Evolutionary conservation across 2,888 invertebrate species (phyloP).

Genomic region (Hipparchia semele): DNA sequence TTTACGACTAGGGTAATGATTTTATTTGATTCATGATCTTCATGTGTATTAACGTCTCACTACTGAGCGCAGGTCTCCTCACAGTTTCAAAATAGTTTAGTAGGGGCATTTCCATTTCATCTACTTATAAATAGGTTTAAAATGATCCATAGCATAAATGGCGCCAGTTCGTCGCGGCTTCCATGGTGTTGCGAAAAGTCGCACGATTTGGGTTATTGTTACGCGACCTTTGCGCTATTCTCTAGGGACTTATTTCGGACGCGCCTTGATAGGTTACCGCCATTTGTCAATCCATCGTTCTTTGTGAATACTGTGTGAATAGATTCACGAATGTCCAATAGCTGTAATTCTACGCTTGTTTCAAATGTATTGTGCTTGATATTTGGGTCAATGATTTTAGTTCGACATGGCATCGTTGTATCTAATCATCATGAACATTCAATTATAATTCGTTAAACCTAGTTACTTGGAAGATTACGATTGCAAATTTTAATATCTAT

Average conservation of each 20-base stretch:
- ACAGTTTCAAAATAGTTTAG: too few species aligned
- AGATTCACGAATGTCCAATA: slow-evolving; percentile 7
- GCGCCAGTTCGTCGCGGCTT: slow-evolving; percentile 65
- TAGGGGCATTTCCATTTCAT: too few species aligned
- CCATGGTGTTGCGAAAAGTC: slow-evolving; percentile 59
- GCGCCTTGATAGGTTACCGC: slow-evolving; percentile 34
- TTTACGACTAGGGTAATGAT: too few species aligned
- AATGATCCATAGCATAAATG: slow-evolving; percentile 36
- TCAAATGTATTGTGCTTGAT: slow-evolving; percentile 9
- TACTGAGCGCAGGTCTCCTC: too few species aligned
- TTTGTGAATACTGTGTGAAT: slow-evolving; percentile 21
- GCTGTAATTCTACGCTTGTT: slow-evolving; percentile 5
- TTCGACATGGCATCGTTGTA: slow-evolving; percentile 9
- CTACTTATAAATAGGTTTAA: neutral
- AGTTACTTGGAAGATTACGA: neutral
- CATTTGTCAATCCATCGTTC: slow-evolving; percentile 26
- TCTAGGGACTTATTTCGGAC: slow-evolving; percentile 46
- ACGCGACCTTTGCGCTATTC: slow-evolving; percentile 67
- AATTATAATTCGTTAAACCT: slow-evolving; percentile 4
- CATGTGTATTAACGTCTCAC: too few species aligned
- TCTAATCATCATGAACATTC: slow-evolving; percentile 14
- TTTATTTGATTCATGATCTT: too few species aligned
- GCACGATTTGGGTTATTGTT: slow-evolving; percentile 67
- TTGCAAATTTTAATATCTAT: neutral
- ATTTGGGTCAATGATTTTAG: slow-evolving; percentile 21